phyloP scores from a whole-genome alignment of 2,113 vertebrate genomes.

The Psephotus haematonotus region DNA sequence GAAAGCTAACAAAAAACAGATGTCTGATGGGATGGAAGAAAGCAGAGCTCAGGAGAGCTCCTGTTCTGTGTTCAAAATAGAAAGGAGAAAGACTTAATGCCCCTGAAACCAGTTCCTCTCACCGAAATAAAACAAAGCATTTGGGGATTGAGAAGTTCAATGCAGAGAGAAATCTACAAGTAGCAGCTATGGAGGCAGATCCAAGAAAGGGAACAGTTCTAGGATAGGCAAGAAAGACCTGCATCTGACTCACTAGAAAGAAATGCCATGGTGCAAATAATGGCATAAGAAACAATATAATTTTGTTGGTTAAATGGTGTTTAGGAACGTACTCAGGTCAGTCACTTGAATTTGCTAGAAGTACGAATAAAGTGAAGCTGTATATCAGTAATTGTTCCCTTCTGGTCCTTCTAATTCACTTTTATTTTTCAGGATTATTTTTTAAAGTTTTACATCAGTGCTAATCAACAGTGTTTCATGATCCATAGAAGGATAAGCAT shows the following conservation, averaged over 20 bases:
- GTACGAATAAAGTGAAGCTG: not conserved
- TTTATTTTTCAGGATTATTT: not conserved
- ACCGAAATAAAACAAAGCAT: not conserved
- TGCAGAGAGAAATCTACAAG: not conserved
- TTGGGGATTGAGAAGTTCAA: not conserved
- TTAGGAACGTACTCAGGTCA: not conserved
- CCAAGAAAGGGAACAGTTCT: not conserved
- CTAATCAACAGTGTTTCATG: not conserved
- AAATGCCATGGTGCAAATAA: not conserved
- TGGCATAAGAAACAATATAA: not conserved
- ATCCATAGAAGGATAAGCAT: not conserved
- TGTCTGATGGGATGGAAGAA: not conserved
- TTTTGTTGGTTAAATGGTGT: not conserved
- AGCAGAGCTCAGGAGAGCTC: not conserved
- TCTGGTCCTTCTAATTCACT: not conserved
- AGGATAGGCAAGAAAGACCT: not conserved
- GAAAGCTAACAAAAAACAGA: not conserved
- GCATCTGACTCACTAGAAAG: not conserved
- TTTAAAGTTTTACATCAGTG: not conserved
- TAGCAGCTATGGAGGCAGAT: not conserved
- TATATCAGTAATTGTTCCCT: not conserved
- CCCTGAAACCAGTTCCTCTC: not conserved
- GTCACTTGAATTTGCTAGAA: not conserved
- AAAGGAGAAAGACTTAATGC: not conserved
- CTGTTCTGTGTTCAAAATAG: not conserved